These are phyloP conservation scores for Oasisia sp. DNA, from an alignment of 2,888 invertebrate species.

Conservation along the genomic window DNA sequence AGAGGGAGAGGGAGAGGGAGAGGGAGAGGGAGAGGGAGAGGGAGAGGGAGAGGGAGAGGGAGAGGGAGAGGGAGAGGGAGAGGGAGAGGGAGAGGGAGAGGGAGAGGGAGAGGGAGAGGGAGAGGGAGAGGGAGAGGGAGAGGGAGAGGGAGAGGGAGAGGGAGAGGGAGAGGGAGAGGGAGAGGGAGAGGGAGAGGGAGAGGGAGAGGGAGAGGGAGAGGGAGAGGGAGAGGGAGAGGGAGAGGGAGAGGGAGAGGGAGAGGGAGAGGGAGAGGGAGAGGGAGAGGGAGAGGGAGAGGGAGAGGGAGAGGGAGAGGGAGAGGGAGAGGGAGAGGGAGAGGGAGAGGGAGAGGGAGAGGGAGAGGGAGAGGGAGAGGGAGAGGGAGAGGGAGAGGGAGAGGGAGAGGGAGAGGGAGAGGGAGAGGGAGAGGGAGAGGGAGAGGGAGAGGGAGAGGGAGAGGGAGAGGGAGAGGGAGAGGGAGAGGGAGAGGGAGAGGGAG, in stretches of 20 bases:
- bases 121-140: background rate
- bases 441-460: background rate
- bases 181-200: background rate
- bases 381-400: background rate
- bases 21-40: background rate
- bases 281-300: background rate
- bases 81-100: background rate
- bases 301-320: background rate
- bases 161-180: background rate
- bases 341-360: background rate
- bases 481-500: background rate
- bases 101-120: background rate
- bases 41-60: background rate
- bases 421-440: background rate
- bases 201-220: background rate
- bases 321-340: background rate
- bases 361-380: background rate
- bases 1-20: background rate
- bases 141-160: background rate
- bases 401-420: background rate
- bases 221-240: background rate
- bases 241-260: background rate
- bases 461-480: background rate
- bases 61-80: background rate
- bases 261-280: background rate